Percentiles rank a stretch among this genome's conserved stretches.
Conservation (phyloP, 2,888 invertebrate genomes). For the Ecliptopera silaceata region DNA sequence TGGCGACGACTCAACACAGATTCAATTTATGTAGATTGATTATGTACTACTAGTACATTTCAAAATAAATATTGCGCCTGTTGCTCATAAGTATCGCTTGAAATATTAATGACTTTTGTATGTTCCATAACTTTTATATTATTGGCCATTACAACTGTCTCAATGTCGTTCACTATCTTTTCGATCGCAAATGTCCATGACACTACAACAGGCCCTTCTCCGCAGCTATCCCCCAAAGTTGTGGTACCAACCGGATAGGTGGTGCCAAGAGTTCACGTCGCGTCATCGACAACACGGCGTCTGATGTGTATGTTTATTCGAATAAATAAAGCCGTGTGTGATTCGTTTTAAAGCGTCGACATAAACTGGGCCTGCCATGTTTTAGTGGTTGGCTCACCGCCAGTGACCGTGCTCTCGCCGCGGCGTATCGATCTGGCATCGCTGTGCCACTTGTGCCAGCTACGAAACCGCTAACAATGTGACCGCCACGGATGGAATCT, state of each 20-base stretch:
- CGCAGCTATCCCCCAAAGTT: slow-evolving; percentile 43
- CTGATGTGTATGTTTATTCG: slow-evolving; percentile 41
- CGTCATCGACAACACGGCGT: slow-evolving; percentile 42
- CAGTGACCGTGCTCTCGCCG: slow-evolving; percentile 50
- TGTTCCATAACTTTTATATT: background rate
- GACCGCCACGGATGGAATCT: slow-evolving; percentile 45
- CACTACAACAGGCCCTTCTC: slow-evolving; percentile 43
- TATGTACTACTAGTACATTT: background rate
- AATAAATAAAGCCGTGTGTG: slow-evolving; percentile 49
- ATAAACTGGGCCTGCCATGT: slow-evolving; percentile 55
- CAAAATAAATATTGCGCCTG: background rate
- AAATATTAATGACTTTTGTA: background rate
- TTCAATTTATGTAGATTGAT: slow-evolving; percentile 5
- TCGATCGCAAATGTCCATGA: slow-evolving; percentile 49
- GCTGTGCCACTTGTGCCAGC: slow-evolving; percentile 32
- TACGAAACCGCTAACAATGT: slow-evolving; percentile 39
- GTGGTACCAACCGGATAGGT: slow-evolving; percentile 46
- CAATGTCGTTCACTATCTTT: slow-evolving; percentile 51
- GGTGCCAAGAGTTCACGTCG: slow-evolving; percentile 35
- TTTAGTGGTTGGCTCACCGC: slow-evolving; percentile 68
- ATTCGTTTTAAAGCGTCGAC: slow-evolving; percentile 49
- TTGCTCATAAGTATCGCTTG: background rate
- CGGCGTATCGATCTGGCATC: slow-evolving; percentile 57
- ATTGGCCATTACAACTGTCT: slow-evolving; percentile 37
- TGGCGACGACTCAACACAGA: slow-evolving; percentile 6